Conservation (phyloP, 2,113 vertebrate genomes). For the Thalassoma bifasciatum region DNA sequence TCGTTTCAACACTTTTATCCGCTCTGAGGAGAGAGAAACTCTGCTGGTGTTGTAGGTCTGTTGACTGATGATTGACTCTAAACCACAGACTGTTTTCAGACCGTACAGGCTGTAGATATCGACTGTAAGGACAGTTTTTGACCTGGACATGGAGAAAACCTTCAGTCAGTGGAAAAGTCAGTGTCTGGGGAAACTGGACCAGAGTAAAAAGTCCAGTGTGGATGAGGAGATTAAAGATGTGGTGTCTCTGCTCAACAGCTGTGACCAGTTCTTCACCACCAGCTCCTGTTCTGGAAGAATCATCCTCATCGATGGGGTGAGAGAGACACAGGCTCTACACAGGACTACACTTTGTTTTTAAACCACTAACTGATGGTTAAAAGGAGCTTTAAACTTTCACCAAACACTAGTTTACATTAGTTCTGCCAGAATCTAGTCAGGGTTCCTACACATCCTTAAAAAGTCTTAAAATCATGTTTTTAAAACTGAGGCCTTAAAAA, state of each 20-base stretch:
- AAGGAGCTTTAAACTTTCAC: no score
- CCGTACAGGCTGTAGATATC: no score
- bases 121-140: not conserved
- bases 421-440: no score
- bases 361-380: no score
- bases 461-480: no score
- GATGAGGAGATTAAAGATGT: conserved; percentile 81
- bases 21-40: not conserved
- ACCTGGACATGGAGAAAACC: conserved; percentile 21
- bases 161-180: conserved; percentile 87
- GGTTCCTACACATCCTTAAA: no score
- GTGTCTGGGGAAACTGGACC: conserved; percentile 79
- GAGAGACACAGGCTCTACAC: not conserved
- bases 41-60: not conserved
- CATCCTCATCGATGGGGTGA: conserved; percentile 85
- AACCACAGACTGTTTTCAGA: no score
- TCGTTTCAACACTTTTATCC: not conserved
- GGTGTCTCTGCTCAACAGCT: conserved; percentile 83
- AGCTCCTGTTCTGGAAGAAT: conserved; percentile 91
- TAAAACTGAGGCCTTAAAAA: no score
- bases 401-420: no score
- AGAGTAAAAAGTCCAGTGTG: conserved; percentile 88
- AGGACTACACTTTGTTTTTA: no score
- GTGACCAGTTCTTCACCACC: conserved; percentile 87
- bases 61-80: not conserved